Evolutionary conservation across 2,797 vertebrate genomes (phyloP).

Genomic region (Argyrosomus regius): DNA sequence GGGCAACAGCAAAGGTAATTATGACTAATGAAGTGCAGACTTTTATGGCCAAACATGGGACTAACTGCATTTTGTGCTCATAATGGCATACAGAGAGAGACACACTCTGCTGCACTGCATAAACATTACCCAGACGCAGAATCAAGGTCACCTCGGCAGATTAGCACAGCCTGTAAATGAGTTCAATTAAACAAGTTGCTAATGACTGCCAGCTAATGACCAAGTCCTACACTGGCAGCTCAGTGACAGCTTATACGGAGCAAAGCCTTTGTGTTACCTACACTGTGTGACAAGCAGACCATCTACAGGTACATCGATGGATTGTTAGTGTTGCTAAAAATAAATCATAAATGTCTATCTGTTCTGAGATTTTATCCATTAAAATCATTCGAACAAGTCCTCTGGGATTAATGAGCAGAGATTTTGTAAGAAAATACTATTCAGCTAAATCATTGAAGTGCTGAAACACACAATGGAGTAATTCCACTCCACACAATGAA

Average conservation of each 20-base stretch:
- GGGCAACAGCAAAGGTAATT: slow-evolving; percentile 79
- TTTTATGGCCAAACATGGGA: slow-evolving; percentile 79
- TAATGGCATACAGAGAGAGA: slow-evolving; percentile 70
- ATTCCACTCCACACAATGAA: slow-evolving; percentile 52
- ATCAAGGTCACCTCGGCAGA: slow-evolving; percentile 86
- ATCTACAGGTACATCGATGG: slow-evolving; percentile 28
- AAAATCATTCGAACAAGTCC: slow-evolving; percentile 4
- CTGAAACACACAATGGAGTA: slow-evolving; percentile 46
- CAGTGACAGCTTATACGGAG: slow-evolving; percentile 44
- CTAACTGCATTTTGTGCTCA: slow-evolving; percentile 71
- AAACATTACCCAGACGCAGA: slow-evolving; percentile 76
- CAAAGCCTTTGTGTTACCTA: slow-evolving; percentile 47
- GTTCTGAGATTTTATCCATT: not conserved
- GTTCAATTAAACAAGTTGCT: slow-evolving; percentile 85
- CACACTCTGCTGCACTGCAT: slow-evolving; percentile 74
- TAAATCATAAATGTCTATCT: slow-evolving; percentile 6
- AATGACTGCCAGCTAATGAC: slow-evolving; percentile 83
- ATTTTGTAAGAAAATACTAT: slow-evolving; percentile 42
- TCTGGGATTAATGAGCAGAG: slow-evolving; percentile 14
- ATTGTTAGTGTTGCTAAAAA: slow-evolving; percentile 8
- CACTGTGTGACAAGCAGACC: slow-evolving; percentile 17
- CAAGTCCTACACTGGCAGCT: slow-evolving; percentile 65
- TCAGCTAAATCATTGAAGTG: slow-evolving; percentile 33
- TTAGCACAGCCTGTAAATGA: slow-evolving; percentile 84
- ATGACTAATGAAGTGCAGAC: slow-evolving; percentile 80